Evolutionary conservation across 92 coral and sea anemone species (phyloP).

Genomic region (Zoanthus gigantus): DNA sequence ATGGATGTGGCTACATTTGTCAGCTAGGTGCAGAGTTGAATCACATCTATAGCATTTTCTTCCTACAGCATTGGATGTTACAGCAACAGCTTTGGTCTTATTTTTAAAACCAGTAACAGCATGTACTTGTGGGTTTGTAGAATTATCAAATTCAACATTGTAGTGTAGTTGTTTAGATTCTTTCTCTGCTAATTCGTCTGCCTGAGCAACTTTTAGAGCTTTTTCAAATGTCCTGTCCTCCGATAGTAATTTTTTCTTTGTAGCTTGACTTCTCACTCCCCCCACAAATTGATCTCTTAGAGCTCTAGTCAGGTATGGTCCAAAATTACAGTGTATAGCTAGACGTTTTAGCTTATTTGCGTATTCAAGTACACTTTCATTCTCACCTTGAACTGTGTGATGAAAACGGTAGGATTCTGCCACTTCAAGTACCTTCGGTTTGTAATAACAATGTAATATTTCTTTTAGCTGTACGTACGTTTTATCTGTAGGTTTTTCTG

Average conservation of each 20-base stretch:
- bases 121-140: background rate
- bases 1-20: background rate
- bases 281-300: slow-evolving; percentile 61
- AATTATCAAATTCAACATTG: background rate
- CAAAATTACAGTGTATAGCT: slow-evolving; percentile 9
- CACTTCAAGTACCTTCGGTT: background rate
- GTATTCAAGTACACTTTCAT: background rate
- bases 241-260: slow-evolving; percentile 50
- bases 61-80: slow-evolving; percentile 4
- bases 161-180: slow-evolving; percentile 48
- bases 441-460: background rate
- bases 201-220: slow-evolving; percentile 64
- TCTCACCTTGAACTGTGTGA: background rate
- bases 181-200: slow-evolving; percentile 63
- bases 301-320: slow-evolving; percentile 15
- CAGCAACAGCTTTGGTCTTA: background rate
- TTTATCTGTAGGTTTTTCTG: too few relatives aligned
- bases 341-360: background rate
- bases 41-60: slow-evolving; percentile 61
- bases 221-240: slow-evolving; percentile 62
- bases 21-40: background rate
- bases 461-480: background rate
- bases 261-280: slow-evolving; percentile 58
- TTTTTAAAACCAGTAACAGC: slow-evolving; percentile 20
- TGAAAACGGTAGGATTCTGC: background rate